phyloP scores from a whole-genome alignment of 2,113 vertebrate genomes.

The Eonycteris spelaea region DNA sequence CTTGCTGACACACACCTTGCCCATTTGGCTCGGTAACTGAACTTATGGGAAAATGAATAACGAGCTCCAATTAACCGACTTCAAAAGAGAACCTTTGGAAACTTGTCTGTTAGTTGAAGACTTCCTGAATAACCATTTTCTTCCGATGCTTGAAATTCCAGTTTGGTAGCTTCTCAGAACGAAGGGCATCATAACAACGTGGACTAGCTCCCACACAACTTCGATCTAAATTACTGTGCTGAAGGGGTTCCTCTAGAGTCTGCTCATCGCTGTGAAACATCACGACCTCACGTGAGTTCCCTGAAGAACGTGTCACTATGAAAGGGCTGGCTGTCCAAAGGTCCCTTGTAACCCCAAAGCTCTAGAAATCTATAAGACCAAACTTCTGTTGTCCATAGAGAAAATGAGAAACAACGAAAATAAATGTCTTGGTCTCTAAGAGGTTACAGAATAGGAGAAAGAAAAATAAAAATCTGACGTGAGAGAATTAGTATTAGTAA shows the following conservation, averaged over 20 bases:
- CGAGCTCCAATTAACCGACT: background rate
- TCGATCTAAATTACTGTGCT: background rate
- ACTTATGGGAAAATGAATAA: background rate
- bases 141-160: background rate
- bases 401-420: slow-evolving; percentile 12
- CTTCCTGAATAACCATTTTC: background rate
- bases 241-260: background rate
- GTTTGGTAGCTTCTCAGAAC: background rate
- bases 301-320: background rate
- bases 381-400: background rate
- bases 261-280: background rate
- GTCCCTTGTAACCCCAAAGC: background rate
- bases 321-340: background rate
- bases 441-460: background rate
- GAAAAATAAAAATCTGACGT: background rate
- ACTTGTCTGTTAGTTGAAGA: background rate
- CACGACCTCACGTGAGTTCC: background rate
- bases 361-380: background rate
- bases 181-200: background rate
- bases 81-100: background rate
- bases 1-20: background rate
- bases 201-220: background rate
- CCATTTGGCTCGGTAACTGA: background rate
- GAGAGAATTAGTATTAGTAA: background rate
- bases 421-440: background rate